Percentiles rank a stretch among this genome's conserved stretches.
phyloP scores from a whole-genome alignment of 2,888 invertebrate genomes.

The Eledone cirrhosa region DNA sequence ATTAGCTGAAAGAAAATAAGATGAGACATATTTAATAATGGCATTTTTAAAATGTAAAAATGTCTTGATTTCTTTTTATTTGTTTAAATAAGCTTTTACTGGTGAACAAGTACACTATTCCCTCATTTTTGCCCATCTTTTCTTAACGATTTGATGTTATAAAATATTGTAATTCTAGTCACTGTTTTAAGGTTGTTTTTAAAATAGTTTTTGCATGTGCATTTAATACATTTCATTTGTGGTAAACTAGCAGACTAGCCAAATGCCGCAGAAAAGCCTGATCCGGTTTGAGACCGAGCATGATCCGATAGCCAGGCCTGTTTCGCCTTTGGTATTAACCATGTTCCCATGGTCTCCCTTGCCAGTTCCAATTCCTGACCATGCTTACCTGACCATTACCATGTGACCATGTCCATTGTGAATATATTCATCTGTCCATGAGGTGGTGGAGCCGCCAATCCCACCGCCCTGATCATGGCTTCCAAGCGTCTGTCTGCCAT shows the following conservation, averaged over 20 bases:
- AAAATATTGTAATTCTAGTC: constrained; percentile 19
- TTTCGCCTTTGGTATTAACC: constrained; percentile 30
- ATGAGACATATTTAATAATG: no score
- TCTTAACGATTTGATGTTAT: no score
- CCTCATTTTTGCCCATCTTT: no score
- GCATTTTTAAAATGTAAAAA: no score
- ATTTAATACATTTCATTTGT: constrained; percentile 27
- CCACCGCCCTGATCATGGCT: constrained; percentile 31
- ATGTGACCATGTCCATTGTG: constrained; percentile 33
- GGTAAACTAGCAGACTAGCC: constrained; percentile 29
- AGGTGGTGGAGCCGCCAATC: constrained; percentile 29
- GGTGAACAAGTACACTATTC: no score
- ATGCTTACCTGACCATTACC: constrained; percentile 30
- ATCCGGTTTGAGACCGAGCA: constrained; percentile 27
- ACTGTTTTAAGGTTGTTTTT: constrained; percentile 24
- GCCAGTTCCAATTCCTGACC: constrained; percentile 31
- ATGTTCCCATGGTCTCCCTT: constrained; percentile 30
- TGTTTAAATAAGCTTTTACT: no score
- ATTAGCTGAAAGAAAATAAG: no score
- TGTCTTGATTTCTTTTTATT: no score
- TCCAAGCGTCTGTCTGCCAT: constrained; percentile 31
- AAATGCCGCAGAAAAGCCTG: constrained; percentile 27
- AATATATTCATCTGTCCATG: constrained; percentile 29
- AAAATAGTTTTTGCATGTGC: constrained; percentile 26
- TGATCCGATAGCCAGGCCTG: constrained; percentile 34